These are phyloP conservation scores for Oscheius sp. DNA, from an alignment of 2,888 invertebrate genomes.

Conservation along the genomic window DNA sequence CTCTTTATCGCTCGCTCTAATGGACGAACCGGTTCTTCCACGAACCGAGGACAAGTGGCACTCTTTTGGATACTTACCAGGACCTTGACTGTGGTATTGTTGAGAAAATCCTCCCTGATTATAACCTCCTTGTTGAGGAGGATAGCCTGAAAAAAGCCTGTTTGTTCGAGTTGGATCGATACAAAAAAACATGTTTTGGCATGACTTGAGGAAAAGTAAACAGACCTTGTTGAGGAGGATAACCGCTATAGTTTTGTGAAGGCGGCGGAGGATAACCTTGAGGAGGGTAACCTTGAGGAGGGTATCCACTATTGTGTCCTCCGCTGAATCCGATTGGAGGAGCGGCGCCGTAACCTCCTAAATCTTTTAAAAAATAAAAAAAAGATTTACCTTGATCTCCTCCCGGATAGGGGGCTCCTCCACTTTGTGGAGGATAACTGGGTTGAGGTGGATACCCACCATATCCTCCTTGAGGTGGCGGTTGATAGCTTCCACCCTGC, in stretches of 20 bases:
- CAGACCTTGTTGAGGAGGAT: no score
- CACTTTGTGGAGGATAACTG: background rate
- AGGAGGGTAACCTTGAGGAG: slow-evolving; percentile 16
- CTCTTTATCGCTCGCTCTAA: no score
- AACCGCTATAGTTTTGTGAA: no score
- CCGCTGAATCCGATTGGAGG: slow-evolving; percentile 12
- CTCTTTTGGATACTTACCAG: background rate
- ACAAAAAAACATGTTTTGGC: no score
- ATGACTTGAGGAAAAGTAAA: no score
- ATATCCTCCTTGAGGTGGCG: background rate
- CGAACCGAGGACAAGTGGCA: background rate
- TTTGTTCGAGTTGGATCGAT: no score
- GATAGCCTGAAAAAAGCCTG: no score
- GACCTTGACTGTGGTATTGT: background rate
- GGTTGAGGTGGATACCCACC: slow-evolving; percentile 14
- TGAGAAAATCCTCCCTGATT: slow-evolving; percentile 22
- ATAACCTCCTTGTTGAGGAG: slow-evolving; percentile 31
- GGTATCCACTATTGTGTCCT: slow-evolving; percentile 19
- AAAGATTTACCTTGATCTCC: slow-evolving; percentile 37
- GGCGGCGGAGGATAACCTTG: background rate
- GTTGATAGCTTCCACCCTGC: slow-evolving; percentile 22
- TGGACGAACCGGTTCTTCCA: no score
- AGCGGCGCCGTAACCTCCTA: slow-evolving; percentile 26
- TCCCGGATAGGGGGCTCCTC: slow-evolving; percentile 21
- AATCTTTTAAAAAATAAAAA: no score